Base-by-base conservation (phyloP, 92 coral and sea anemone genomes). In the Umimayanthus kanabou region DNA sequence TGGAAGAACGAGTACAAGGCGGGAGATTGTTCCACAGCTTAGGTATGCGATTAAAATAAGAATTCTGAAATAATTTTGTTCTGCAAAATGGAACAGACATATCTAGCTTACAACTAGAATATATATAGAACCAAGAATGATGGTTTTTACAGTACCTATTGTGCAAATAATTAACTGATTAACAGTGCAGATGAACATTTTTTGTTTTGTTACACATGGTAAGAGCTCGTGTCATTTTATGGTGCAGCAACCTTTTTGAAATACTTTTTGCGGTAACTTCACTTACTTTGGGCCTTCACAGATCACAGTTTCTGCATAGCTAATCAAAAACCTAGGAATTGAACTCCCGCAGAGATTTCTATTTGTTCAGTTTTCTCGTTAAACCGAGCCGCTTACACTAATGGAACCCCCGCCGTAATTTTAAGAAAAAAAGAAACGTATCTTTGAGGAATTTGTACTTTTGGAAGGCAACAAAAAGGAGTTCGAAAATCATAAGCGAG, bases 331-430 rank as follows among this genome's bases (percentile, higher is more conserved):
- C 28, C 67, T 28, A 77, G 82, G 39, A 25, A 78, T 25, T 77
- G 29, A 2, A 11, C 82, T 33, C 66, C 82, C 49, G 82, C 82
- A 3, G 82, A 49, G 82, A n/a, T n/a, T 30, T 78, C 6, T 78
- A 57, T 77, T 77, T 77, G 81, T 9, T n/a, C n/a, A n/a, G n/a
- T 47, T 78, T 78, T 78, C 67, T 78, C 67, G 26, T 78, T 49
- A 25, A 47, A 22, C 39, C 81, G 9, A 8, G 70, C 10, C 26
- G 71, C 33, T 80, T 33, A 72, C 57, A 30, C 49, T 80, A 80
- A 80, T 57, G 72, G 84, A 80, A 77, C 66, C 81, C 65, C 66
- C 23, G 49, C 55, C 64, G 81, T 15, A 39, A 1, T 9, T 9
- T 42, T 3, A 61, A 61, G 16, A 22, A 15, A 20, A 20, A 61